Evolutionary conservation across 2,113 vertebrate species (phyloP).

Genomic region (Halcyon malimbica): DNA sequence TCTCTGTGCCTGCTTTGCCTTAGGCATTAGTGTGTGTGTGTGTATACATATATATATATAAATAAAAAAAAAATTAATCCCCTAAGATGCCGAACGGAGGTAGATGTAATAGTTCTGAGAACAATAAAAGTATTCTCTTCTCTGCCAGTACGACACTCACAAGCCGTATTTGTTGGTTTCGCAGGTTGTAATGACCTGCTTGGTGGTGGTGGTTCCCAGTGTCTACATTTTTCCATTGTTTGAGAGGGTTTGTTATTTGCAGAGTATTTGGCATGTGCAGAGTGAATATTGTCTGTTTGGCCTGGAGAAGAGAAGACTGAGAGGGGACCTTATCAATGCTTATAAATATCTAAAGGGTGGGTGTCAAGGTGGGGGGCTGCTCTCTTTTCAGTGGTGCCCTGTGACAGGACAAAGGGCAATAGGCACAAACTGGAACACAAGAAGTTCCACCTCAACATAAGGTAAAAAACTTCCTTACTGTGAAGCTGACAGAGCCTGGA

Average conservation of each 20-base stretch:
- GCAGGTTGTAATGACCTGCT: background rate
- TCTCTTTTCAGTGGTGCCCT: no score
- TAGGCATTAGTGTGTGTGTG: background rate
- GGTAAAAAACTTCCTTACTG: no score
- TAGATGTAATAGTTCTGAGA: background rate
- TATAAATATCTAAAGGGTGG: no score
- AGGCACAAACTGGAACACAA: no score
- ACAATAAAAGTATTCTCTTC: fast-evolving
- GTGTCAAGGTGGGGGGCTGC: no score
- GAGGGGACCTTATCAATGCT: no score
- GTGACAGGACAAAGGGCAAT: no score
- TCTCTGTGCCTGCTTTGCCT: background rate
- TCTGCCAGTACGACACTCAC: background rate
- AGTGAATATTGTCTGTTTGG: background rate
- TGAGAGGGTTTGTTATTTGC: background rate
- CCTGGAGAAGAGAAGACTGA: no score
- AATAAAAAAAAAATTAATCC: background rate
- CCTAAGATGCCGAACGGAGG: background rate
- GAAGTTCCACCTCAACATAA: no score
- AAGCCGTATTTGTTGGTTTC: background rate
- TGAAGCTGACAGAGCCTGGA: no score
- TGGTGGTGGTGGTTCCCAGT: background rate
- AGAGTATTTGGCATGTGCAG: background rate
- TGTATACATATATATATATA: background rate
- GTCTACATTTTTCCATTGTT: background rate